Percentiles rank a stretch among this genome's conserved stretches.
Conservation (phyloP, 2,888 invertebrate genomes). For the Limenitis arthemis region DNA sequence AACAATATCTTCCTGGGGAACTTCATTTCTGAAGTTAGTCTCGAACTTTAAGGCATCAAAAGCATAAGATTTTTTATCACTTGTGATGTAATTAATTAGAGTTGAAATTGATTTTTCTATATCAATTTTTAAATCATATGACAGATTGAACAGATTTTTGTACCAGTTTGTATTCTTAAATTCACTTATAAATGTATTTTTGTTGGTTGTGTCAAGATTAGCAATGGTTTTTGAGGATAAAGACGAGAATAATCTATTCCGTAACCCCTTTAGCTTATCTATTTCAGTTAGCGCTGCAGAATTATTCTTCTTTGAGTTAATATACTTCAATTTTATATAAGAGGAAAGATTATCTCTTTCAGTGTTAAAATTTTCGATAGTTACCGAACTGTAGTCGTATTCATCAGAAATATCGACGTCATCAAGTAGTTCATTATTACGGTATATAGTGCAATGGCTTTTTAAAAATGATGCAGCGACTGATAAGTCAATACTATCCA, state of each 20-base stretch:
- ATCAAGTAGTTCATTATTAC: too few species aligned
- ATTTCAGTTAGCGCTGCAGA: slow-evolving; percentile 32
- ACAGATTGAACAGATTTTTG: slow-evolving; percentile 19
- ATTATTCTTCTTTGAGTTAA: slow-evolving; percentile 25
- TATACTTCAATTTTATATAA: slow-evolving; percentile 36
- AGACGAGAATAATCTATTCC: slow-evolving; percentile 28
- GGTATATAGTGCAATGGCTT: too few species aligned
- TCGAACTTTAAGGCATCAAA: slow-evolving; percentile 38
- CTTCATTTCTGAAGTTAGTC: slow-evolving; percentile 21
- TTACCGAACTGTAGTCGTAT: slow-evolving; percentile 37
- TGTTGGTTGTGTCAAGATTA: slow-evolving; percentile 28
- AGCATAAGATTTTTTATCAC: slow-evolving; percentile 34
- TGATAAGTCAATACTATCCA: too few species aligned
- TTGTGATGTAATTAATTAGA: slow-evolving; percentile 39
- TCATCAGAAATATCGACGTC: slow-evolving; percentile 31
- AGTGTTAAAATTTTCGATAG: slow-evolving; percentile 28
- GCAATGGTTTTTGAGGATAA: slow-evolving; percentile 14
- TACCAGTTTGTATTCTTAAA: slow-evolving; percentile 32
- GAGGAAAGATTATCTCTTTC: slow-evolving; percentile 33
- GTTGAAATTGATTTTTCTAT: slow-evolving; percentile 36
- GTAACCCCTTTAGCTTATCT: slow-evolving; percentile 31
- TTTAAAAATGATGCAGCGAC: too few species aligned
- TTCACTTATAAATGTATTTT: slow-evolving; percentile 24
- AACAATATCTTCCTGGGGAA: not conserved
- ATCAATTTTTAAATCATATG: slow-evolving; percentile 24